These are phyloP conservation scores for Perognathus longimembris DNA, from an alignment of 2,113 vertebrate genomes.

Conservation along the genomic window DNA sequence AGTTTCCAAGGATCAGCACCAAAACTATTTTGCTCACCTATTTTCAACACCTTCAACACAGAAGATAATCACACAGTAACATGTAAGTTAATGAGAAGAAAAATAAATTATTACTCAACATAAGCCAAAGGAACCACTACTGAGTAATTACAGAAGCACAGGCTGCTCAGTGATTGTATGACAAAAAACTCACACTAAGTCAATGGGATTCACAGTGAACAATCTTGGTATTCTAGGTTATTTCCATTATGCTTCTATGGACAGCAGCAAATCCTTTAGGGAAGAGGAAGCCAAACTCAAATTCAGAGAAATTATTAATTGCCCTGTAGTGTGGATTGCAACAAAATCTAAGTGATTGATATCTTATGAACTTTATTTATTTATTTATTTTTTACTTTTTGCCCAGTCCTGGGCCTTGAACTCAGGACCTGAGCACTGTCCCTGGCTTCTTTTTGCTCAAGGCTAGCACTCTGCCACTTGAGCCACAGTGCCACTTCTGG, in stretches of 20 bases:
- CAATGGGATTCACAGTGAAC: too few species aligned
- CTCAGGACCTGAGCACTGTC: too few species aligned
- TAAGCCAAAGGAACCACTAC: not conserved
- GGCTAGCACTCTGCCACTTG: too few species aligned
- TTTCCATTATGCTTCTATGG: not conserved
- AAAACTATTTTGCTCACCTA: not conserved
- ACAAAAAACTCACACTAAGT: not conserved
- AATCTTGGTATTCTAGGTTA: not conserved
- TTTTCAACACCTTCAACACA: slow-evolving; percentile 13
- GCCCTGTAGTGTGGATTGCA: not conserved
- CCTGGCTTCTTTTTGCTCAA: too few species aligned
- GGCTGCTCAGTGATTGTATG: not conserved
- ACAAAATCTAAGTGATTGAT: not conserved
- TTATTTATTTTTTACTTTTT: too few species aligned
- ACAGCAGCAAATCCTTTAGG: not conserved
- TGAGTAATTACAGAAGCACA: not conserved
- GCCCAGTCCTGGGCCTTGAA: too few species aligned
- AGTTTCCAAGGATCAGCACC: not conserved
- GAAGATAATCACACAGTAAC: not conserved
- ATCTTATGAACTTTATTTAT: not conserved
- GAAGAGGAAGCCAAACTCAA: not conserved
- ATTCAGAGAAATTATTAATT: not conserved
- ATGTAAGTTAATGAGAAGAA: not conserved
- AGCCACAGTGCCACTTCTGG: too few species aligned
- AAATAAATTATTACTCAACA: not conserved